Conservation (phyloP, 2,113 vertebrate genomes). For the Podilymbus podiceps region DNA sequence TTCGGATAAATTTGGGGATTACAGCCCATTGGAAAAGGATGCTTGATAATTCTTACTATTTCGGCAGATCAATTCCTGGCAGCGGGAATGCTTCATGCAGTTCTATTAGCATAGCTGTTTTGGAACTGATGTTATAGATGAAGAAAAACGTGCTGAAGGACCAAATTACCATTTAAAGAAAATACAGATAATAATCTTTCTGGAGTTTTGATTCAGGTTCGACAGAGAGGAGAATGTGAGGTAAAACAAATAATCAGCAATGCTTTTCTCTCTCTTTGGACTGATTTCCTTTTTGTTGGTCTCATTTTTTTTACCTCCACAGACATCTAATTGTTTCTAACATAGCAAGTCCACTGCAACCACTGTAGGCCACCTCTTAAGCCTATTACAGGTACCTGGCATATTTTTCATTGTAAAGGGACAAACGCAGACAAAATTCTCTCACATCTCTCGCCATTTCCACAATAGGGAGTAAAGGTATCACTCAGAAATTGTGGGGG, state of each 20-base stretch:
- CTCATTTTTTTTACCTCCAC: background rate
- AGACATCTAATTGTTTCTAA: background rate
- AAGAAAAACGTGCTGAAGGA: slow-evolving; percentile 28
- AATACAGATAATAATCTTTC: slow-evolving; percentile 28
- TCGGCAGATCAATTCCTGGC: slow-evolving; percentile 44
- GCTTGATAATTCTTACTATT: slow-evolving; percentile 15
- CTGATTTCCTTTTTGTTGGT: background rate
- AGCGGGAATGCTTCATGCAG: slow-evolving; percentile 11
- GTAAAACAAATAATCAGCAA: background rate
- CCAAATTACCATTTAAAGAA: slow-evolving; percentile 52
- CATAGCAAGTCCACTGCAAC: background rate
- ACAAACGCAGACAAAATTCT: background rate
- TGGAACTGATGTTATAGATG: slow-evolving; percentile 27
- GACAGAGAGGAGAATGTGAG: background rate
- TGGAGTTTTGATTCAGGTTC: slow-evolving; percentile 49
- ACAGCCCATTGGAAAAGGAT: background rate
- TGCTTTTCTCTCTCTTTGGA: background rate
- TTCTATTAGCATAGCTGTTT: slow-evolving; percentile 21
- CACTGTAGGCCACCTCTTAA: background rate
- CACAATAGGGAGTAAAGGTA: background rate
- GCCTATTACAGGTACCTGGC: background rate
- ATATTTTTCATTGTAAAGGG: background rate
- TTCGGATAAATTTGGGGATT: background rate
- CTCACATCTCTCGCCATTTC: background rate
- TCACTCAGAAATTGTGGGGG: background rate